Evolutionary conservation across 2,888 invertebrate species (phyloP).

Genomic region (Agrotis puta): DNA sequence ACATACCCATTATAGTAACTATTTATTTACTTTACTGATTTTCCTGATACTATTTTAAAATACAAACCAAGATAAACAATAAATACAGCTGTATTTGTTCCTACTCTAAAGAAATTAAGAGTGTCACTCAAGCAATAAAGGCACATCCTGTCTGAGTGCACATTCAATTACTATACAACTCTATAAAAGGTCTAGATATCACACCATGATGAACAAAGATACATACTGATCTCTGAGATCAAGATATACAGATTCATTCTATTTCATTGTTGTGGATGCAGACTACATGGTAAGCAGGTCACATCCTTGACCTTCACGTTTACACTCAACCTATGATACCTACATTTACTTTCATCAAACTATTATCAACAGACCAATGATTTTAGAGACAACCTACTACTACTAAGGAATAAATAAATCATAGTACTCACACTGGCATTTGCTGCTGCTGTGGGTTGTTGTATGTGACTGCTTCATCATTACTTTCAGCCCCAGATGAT

Average conservation of each 20-base stretch:
- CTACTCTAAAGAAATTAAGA: slow-evolving; percentile 32
- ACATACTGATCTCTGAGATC: slow-evolving; percentile 11
- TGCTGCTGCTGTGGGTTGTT: slow-evolving; percentile 94
- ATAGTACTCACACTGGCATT: slow-evolving; percentile 94
- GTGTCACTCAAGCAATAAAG: slow-evolving; percentile 44
- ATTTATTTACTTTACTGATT: no score
- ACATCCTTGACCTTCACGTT: slow-evolving; percentile 22
- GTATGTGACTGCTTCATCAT: slow-evolving; percentile 96
- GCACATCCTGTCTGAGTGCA: slow-evolving; percentile 50
- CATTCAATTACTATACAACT: slow-evolving; percentile 33
- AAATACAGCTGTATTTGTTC: slow-evolving; percentile 18
- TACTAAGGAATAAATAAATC: slow-evolving; percentile 15
- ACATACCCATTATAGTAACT: no score
- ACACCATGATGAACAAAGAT: slow-evolving; percentile 3
- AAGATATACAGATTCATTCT: slow-evolving; percentile 21
- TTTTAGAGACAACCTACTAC: not conserved
- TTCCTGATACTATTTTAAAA: slow-evolving; percentile 13
- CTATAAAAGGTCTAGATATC: slow-evolving; percentile 4
- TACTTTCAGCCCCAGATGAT: slow-evolving; percentile 98
- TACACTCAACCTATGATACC: not conserved
- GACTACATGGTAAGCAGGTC: slow-evolving; percentile 15
- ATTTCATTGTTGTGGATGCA: slow-evolving; percentile 25
- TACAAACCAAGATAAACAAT: slow-evolving; percentile 3
- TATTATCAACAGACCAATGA: not conserved
- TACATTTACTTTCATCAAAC: slow-evolving; percentile 5